Conservation (phyloP, 2,113 vertebrate genomes). For the Porphyrio hochstetteri region DNA sequence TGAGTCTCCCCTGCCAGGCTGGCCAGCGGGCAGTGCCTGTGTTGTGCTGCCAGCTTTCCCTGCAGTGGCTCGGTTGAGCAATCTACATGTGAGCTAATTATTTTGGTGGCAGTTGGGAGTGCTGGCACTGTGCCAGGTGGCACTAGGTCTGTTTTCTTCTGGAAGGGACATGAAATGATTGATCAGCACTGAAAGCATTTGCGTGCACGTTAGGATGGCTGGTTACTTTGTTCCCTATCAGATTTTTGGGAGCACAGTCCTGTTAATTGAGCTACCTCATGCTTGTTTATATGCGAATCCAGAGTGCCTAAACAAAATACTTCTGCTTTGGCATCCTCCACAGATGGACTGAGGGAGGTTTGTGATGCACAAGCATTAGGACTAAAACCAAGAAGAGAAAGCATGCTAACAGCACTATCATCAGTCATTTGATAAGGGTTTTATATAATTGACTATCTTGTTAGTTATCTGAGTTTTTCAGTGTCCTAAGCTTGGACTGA, state of each 20-base stretch:
- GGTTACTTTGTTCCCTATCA: fast-evolving
- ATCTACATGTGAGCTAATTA: not conserved
- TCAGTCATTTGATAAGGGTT: not conserved
- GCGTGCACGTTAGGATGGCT: not conserved
- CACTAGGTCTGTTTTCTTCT: not conserved
- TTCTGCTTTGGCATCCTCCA: not conserved
- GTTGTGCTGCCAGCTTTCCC: not conserved
- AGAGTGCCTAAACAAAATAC: not conserved
- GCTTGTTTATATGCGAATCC: not conserved
- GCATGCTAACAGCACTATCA: not conserved
- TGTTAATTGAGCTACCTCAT: not conserved
- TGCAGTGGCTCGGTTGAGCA: not conserved
- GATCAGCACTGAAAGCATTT: not conserved
- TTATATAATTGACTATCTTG: not conserved
- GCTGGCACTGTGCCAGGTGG: not conserved
- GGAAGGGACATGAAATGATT: not conserved
- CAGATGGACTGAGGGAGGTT: not conserved
- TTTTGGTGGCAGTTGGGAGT: not conserved
- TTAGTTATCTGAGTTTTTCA: not conserved
- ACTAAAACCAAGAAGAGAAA: not conserved
- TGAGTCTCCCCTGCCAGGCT: not conserved
- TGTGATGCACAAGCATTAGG: not conserved
- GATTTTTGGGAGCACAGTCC: not conserved
- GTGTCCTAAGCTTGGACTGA: not conserved
- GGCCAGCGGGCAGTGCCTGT: not conserved